Base-by-base conservation (phyloP, 2,113 vertebrate genomes). In the Etia nguti region DNA sequence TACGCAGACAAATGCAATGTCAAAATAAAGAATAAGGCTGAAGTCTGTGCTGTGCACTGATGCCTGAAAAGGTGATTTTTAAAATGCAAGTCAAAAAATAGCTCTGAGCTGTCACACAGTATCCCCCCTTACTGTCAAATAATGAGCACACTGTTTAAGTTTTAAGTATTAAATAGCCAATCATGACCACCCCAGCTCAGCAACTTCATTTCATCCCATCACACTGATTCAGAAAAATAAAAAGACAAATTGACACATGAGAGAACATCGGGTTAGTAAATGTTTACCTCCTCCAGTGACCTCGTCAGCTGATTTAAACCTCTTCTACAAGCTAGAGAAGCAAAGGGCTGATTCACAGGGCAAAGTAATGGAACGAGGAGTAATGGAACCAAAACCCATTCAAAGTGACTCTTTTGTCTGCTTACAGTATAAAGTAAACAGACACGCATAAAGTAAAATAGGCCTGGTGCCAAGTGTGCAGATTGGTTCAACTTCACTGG, bases 341-440 rank as follows among this genome's bases (percentile, higher is more conserved):
- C 46, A 79, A 60, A 60, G 31, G 3, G 18, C 24, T 52, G 26
- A 55, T 70, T 34, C 6, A 46, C 12, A 34, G 18, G 5, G 16
- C 18, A 57, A 56, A 83, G 16, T 0, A 10, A 31, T 34, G 26
- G 20, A 34, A 22, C 29, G 11, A 10, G 13, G 34, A n/a, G n/a
- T n/a, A n/a, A n/a, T n/a, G n/a, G n/a, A 41, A 10, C 9, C 59
- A 41, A 24, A 70, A 24, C 36, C 36, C 20, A 41, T 68, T 68
- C 36, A 79, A 22, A 60, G 38, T 31, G 41, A n/a, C 50, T 38
- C 8, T 0, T 22, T 12, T n/a, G 20, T 79, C 43, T 6, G 3
- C 12, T 26, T 0, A 26, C 38, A 24, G 36, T 18, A 0, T 46
- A 70, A 70, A 26, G 38, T 73, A 73, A 16, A 46, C 1, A 0